Percentiles rank a stretch among this genome's conserved stretches.
Conservation (phyloP, 2,888 invertebrate genomes). For the Archips xylosteana region DNA sequence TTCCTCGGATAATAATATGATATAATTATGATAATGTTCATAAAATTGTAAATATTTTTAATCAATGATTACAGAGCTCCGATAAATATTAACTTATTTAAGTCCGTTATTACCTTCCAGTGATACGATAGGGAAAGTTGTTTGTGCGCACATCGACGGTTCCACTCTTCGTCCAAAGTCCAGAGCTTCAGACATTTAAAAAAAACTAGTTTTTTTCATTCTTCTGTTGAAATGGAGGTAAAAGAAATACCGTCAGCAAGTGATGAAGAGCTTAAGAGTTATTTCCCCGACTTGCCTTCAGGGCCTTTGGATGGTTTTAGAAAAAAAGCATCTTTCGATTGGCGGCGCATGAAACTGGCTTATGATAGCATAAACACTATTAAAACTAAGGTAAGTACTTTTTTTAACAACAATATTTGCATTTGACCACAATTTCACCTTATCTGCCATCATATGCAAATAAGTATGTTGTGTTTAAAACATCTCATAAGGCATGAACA, state of each 20-base stretch:
- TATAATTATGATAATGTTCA: background rate
- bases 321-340: slow-evolving; percentile 88
- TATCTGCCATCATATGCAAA: background rate
- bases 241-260: slow-evolving; percentile 50
- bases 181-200: background rate
- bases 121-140: background rate
- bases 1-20: background rate
- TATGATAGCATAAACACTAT: slow-evolving; percentile 70
- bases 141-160: background rate
- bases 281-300: slow-evolving; percentile 85
- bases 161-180: slow-evolving; percentile 6
- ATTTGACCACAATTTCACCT: background rate
- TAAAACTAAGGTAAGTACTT: slow-evolving; percentile 67
- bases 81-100: background rate
- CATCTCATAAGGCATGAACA: too few relatives aligned
- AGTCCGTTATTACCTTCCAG: slow-evolving; percentile 1
- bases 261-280: slow-evolving; percentile 67
- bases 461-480: too few relatives aligned
- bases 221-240: slow-evolving; percentile 36
- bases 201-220: background rate
- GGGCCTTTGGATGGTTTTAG: slow-evolving; percentile 88
- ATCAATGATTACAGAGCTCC: slow-evolving; percentile 2
- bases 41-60: background rate
- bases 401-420: background rate
- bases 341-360: slow-evolving; percentile 85